A percentile compares a stretch with the other conserved stretches of the same genome.
phyloP scores from a whole-genome alignment of 2,797 vertebrate genomes.

The Oreochromis grahami region DNA sequence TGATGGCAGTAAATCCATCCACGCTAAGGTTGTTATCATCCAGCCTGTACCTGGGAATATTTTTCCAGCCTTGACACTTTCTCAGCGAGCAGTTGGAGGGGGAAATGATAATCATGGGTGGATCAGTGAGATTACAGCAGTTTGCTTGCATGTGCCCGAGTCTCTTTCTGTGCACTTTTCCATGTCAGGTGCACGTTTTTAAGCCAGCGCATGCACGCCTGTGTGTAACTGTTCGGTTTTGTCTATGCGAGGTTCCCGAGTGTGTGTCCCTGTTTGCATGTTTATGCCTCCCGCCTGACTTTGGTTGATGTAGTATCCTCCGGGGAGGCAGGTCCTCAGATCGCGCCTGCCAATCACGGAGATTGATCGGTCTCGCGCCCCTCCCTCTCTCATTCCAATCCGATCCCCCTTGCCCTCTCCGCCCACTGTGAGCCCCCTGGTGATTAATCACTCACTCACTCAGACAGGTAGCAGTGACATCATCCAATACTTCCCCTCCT shows the following conservation, averaged over 20 bases:
- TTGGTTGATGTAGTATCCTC: conserved; percentile 37
- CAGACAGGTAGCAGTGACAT: conserved; percentile 57
- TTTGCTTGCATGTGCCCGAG: neutral
- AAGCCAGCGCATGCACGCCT: neutral
- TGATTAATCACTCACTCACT: conserved; percentile 68
- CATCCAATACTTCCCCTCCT: conserved; percentile 21
- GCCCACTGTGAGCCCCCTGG: conserved; percentile 20
- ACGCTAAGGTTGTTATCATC: conserved; percentile 18
- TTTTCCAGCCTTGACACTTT: conserved; percentile 26
- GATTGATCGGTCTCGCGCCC: conserved; percentile 66
- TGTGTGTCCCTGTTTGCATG: neutral
- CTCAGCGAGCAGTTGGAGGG: neutral
- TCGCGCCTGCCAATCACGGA: conserved; percentile 55
- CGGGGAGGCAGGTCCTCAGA: conserved; percentile 45
- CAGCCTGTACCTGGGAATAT: conserved; percentile 18
- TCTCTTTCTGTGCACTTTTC: neutral
- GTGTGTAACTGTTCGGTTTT: neutral
- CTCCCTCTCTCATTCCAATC: conserved; percentile 54
- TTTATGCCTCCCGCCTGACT: neutral
- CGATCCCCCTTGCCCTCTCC: conserved; percentile 35
- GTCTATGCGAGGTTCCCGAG: neutral
- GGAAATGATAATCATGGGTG: neutral
- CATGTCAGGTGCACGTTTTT: neutral
- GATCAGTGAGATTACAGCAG: neutral
- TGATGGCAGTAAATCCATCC: conserved; percentile 41